These are phyloP conservation scores for Mythimna loreyi DNA, from an alignment of 2,888 invertebrate genomes.

Conservation along the genomic window DNA sequence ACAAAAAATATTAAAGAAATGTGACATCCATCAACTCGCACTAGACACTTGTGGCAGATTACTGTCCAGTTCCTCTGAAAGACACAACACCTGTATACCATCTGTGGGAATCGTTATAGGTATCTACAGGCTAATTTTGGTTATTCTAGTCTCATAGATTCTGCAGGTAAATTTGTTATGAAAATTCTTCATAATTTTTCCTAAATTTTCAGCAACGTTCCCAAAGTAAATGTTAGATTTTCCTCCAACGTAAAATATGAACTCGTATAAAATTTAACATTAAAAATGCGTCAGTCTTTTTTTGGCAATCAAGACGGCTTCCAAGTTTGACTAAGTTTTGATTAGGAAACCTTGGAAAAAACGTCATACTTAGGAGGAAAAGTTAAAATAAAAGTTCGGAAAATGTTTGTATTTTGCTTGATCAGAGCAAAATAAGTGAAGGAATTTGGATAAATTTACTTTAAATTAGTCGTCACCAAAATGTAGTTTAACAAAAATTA, in stretches of 20 bases:
- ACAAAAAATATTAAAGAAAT: background rate
- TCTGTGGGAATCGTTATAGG: background rate
- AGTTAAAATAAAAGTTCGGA: background rate
- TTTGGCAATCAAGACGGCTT: slow-evolving; percentile 6
- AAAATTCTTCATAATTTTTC: background rate
- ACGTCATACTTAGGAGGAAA: background rate
- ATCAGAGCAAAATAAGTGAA: background rate
- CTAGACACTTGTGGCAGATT: background rate
- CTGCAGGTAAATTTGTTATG: background rate
- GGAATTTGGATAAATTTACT: too few species aligned
- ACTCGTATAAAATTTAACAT: slow-evolving; percentile 10
- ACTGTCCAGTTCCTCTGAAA: background rate
- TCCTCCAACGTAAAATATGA: background rate
- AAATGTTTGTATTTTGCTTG: background rate
- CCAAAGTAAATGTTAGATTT: slow-evolving; percentile 1
- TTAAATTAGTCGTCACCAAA: too few species aligned
- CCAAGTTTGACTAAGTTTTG: slow-evolving; percentile 34
- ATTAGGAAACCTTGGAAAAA: slow-evolving; percentile 28
- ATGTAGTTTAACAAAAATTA: background rate
- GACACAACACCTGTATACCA: background rate
- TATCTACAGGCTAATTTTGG: background rate
- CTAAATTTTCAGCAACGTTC: background rate
- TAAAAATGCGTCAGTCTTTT: slow-evolving; percentile 10
- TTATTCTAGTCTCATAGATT: too few species aligned
- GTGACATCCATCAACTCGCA: background rate